These are phyloP conservation scores for Machimus atricapillus DNA, from an alignment of 2,888 invertebrate species.

Conservation along the genomic window DNA sequence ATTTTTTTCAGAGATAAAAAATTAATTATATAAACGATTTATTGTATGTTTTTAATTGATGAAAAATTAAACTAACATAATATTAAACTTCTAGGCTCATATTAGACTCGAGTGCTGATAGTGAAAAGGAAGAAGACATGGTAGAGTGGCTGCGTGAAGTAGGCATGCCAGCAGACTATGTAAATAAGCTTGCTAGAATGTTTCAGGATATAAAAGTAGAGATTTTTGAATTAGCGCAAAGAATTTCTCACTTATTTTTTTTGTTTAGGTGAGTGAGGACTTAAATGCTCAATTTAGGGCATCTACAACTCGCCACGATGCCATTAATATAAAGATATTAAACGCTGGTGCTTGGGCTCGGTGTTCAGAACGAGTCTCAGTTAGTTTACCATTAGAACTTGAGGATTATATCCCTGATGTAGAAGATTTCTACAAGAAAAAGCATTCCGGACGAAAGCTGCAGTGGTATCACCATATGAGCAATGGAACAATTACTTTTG, in stretches of 20 bases:
- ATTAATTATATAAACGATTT: too few relatives aligned
- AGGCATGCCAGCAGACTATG: constrained; percentile 99
- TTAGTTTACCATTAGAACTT: constrained; percentile 94
- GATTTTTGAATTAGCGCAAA: neutral
- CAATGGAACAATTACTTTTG: constrained; percentile 97
- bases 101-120: constrained; percentile 97
- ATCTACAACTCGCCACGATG: constrained; percentile 81
- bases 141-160: constrained; percentile 97
- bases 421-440: constrained; percentile 97
- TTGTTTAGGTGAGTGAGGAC: constrained; percentile 78
- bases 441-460: constrained; percentile 95
- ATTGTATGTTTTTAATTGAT: neutral
- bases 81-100: constrained; percentile 71
- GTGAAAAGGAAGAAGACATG: constrained; percentile 99
- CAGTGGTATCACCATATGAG: constrained; percentile 99
- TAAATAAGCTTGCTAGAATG: constrained; percentile 98
- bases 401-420: constrained; percentile 99
- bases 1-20: too few relatives aligned
- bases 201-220: constrained; percentile 94
- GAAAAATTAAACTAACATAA: neutral
- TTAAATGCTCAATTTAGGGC: constrained; percentile 91
- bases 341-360: constrained; percentile 98
- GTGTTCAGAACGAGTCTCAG: constrained; percentile 92
- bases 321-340: constrained; percentile 97
- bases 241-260: neutral